Conservation (phyloP, 2,797 vertebrate genomes). For the Heterohyrax brucei region DNA sequence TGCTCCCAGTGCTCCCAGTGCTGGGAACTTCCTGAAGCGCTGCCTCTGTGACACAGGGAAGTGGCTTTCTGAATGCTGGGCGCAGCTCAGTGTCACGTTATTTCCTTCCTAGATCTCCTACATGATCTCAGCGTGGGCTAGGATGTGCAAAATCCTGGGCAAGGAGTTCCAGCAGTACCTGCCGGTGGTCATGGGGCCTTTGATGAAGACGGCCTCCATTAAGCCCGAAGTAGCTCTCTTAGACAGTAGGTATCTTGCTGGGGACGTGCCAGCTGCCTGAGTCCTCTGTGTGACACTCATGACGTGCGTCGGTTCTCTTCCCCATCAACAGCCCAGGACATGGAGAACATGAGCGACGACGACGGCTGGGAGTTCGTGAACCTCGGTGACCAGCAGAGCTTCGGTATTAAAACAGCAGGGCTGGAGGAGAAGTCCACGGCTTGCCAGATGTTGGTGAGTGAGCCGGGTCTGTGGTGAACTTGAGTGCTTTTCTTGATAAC, state of each 20-base stretch:
- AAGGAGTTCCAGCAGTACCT: conserved; percentile 99
- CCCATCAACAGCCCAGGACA: conserved; percentile 95
- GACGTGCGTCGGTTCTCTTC: background rate
- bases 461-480: background rate
- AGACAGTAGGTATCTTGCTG: conserved; percentile 94
- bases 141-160: conserved; percentile 99
- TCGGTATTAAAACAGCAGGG: conserved; percentile 99
- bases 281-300: background rate
- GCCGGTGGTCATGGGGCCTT: conserved; percentile 98
- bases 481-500: background rate
- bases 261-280: background rate
- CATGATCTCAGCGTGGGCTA: conserved; percentile 99
- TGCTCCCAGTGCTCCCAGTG: background rate
- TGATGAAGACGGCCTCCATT: conserved; percentile 99
- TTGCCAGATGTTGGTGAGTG: conserved; percentile 98
- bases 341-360: conserved; percentile 99
- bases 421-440: conserved; percentile 99
- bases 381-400: conserved; percentile 99
- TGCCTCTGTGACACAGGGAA: background rate
- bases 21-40: background rate
- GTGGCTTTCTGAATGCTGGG: background rate
- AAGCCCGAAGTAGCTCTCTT: conserved; percentile 99
- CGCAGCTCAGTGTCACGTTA: too few relatives aligned
- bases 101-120: conserved; percentile 95
- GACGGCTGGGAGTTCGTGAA: conserved; percentile 99